Base-by-base conservation (phyloP, 2,797 vertebrate genomes). In the Ctenochaetus hawaiiensis region DNA sequence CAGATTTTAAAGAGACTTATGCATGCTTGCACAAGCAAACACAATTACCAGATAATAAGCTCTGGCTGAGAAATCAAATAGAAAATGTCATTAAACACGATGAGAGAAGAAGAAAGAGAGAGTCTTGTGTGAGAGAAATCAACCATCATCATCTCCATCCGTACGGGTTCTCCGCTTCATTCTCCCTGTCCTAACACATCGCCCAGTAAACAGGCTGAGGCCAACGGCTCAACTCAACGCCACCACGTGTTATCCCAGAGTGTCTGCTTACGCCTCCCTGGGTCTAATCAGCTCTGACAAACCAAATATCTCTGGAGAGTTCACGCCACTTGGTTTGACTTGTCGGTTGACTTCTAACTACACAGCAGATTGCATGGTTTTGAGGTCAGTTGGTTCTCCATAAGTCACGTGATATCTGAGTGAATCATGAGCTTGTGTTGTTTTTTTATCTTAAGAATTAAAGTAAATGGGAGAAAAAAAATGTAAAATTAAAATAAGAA, bases 211-310 rank as follows among this genome's bases (percentile, higher is more conserved):
- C 75, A 83, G 80, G 61, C 80, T 70, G 81, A 84, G 76, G 88
- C 84, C 87, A 84, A 72, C 59, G 41, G 79, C 87, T 91, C 68
- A 66, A 84, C 70, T 88, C 82, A 66, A 72, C 60, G 80, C 82
- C 87, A 89, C 88, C 85, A 87, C 80, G 81, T 89, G 86, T 91
- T 88, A 87, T 79, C 72, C 85, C 71, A 67, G 86, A 88, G 87
- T 83, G 86, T 86, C 89, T 85, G 82, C 85, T 88, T 78, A 87
- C 70, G 89, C 89, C 84, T 91, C 75, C 64, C 66, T 91, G 87
- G 84, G 45, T 89, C 78, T 94, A 92, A 93, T 93, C 88, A 87
- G 67, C 87, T 89, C 83, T 85, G 92, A 93, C 90, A 94, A 90
- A 91, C 78, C 77, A 79, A 91, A 87, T 83, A 88, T 91, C 91